Evolutionary conservation across 1,140 invertebrate species (phyloP).

Genomic region (Paraescarpia echinospica): DNA sequence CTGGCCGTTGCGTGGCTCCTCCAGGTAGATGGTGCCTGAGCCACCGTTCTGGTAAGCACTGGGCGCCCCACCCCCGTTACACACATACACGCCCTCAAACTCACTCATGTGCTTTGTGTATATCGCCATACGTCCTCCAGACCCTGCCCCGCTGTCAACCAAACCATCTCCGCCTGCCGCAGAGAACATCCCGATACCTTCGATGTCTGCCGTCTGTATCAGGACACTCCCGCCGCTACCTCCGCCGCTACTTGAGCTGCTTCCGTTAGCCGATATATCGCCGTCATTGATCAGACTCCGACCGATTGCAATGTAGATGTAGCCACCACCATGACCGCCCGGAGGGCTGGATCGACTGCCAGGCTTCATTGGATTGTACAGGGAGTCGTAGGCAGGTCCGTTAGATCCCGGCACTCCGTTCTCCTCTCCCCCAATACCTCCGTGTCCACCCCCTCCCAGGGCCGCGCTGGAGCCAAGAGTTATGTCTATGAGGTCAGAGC

Average conservation of each 20-base stretch:
- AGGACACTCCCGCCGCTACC: constrained; percentile 47
- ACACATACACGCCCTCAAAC: constrained; percentile 39
- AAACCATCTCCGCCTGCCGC: constrained; percentile 37
- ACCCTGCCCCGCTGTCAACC: constrained; percentile 38
- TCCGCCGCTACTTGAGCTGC: constrained; percentile 34
- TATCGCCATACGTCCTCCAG: constrained; percentile 43
- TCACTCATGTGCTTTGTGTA: constrained; percentile 33
- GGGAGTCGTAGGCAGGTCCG: constrained; percentile 38
- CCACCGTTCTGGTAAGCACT: constrained; percentile 35
- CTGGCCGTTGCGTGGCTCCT: constrained; percentile 35
- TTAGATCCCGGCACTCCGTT: not conserved
- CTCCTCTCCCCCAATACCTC: constrained; percentile 39
- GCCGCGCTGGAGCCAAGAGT: constrained; percentile 31
- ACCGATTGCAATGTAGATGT: constrained; percentile 39
- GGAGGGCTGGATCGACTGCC: constrained; percentile 38
- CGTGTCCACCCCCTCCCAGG: constrained; percentile 43
- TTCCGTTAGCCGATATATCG: constrained; percentile 41
- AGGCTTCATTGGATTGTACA: constrained; percentile 40
- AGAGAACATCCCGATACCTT: constrained; percentile 43
- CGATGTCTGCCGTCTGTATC: constrained; percentile 39
- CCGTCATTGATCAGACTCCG: constrained; percentile 41
- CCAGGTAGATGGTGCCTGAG: constrained; percentile 43
- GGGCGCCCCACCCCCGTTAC: constrained; percentile 35
- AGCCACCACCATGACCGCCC: constrained; percentile 43
- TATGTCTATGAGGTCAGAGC: constrained; percentile 37